Base-by-base conservation (phyloP, 2,888 invertebrate species). In the Polylopha cassiicola region DNA sequence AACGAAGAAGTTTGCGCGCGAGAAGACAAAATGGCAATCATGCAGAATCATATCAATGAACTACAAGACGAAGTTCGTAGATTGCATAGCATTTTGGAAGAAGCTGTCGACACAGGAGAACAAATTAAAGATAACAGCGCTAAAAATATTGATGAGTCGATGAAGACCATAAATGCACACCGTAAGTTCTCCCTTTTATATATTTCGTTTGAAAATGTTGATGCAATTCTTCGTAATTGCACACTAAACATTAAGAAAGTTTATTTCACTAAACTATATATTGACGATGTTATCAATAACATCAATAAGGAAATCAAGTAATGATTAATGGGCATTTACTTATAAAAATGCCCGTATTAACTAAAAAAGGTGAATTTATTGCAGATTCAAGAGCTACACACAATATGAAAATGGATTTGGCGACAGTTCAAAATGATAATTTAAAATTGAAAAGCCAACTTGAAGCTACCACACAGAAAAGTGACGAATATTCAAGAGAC, bases 301-400 rank as follows among this genome's bases (percentile, higher is more conserved):
- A n/a, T n/a, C n/a, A n/a, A n/a, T n/a, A n/a, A n/a, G n/a, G n/a
- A n/a, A n/a, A n/a, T n/a, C n/a, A n/a, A n/a, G n/a, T n/a, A n/a
- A n/a, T n/a, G n/a, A n/a, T n/a, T n/a, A n/a, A n/a, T n/a, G n/a
- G n/a, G n/a, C n/a, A n/a, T n/a, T n/a, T n/a, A n/a, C n/a, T n/a
- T n/a, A n/a, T n/a, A n/a, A n/a, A n/a, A n/a, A n/a, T n/a, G n/a
- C n/a, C n/a, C n/a, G n/a, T n/a, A n/a, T n/a, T n/a, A n/a, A n/a
- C n/a, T n/a, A n/a, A n/a, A n/a, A n/a, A n/a, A n/a, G n/a, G n/a
- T n/a, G n/a, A 4, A 23, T 17, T 11, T 48, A 36, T 58, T 65
- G 36, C 45, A 85, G 85, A 84, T 51, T 80, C 84, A 1, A 78
- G 62, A 56, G 76, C 81, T 39, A 72, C 76, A n/a, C 84, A 81